Base-by-base conservation (phyloP, 2,888 invertebrate genomes). In the Oxyteleia sp. region DNA sequence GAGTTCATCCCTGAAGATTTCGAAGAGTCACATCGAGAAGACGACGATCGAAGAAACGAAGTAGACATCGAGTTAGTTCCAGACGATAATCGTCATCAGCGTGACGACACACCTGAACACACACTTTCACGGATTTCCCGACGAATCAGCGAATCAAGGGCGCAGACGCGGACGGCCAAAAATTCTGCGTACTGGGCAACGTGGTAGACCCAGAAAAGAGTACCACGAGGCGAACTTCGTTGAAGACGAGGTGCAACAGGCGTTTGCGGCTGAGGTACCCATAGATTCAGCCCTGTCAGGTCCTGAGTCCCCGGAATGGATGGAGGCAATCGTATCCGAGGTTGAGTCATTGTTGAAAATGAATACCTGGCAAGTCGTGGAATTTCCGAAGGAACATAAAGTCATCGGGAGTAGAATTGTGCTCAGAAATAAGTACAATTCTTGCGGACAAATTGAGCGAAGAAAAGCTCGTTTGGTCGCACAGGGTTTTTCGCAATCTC, bases 321-420 rank as follows among this genome's bases (percentile, higher is more conserved):
- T 51, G 41, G 18, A 51, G 1, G 72, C 61, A 2, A 76, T 82
- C 26, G 13, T 1, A 13, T 16, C 45, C 10, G 82, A 82, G 35
- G 32, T 69, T 1, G 29, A 26, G 16, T 49, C 64, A 0, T 18
- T 71, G 0, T 4, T 75, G 2, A 43, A 38, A 11, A 38, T 41
- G 10, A 26, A 71, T 2, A 63, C 63, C 2, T 79, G 78, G 63
- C 13, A 38, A 20, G 10, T 47, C 47, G 47, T 47, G 2, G 51
- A 82, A 13, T 71, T 69, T 10, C 82, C 76, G 10, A 13, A 71
- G 16, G 41, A 49, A 5, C 18, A 29, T 2, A 74, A 61, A 10
- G 29, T 74, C 11, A 55, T 80, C 35, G 75, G 63, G 3, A 45
- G 59, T 13, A 63, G 53, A 1, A 32, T 53, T 13, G 38, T 71